A percentile compares a stretch with the other conserved stretches of the same genome.
Evolutionary conservation across 2,888 invertebrate species (phyloP).

Genomic region (Aphidoletes aphidimyza): DNA sequence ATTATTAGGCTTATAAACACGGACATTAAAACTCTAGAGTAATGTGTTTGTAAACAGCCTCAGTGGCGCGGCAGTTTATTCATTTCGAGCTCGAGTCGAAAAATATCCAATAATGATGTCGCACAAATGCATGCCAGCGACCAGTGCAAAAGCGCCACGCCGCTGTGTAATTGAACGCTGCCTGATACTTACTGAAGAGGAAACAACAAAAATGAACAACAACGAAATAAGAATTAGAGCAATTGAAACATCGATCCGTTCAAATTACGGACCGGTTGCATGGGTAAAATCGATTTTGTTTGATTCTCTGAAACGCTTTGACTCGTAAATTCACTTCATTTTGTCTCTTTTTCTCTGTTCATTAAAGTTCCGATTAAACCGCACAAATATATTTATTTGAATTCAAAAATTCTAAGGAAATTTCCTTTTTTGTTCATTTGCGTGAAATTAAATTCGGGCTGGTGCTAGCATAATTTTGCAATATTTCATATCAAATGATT

Average conservation of each 20-base stretch:
- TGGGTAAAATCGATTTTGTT: background rate
- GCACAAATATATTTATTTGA: too few species aligned
- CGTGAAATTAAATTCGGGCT: too few species aligned
- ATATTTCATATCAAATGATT: too few species aligned
- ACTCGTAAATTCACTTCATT: too few species aligned
- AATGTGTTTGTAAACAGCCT: conserved; percentile 16
- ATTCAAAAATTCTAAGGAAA: too few species aligned
- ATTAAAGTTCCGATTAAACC: too few species aligned
- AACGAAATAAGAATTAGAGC: background rate
- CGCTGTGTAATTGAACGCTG: background rate
- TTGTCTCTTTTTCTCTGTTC: too few species aligned
- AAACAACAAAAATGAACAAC: background rate
- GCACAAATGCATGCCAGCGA: background rate
- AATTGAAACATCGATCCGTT: background rate
- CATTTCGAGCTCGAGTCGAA: too few species aligned
- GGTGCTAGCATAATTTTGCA: too few species aligned
- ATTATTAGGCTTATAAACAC: background rate
- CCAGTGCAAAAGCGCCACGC: background rate
- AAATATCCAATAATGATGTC: background rate
- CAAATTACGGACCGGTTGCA: background rate
- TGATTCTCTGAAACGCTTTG: background rate
- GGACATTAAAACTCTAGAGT: background rate
- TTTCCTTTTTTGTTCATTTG: too few species aligned
- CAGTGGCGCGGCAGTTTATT: background rate
- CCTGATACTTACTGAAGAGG: too few species aligned